A percentile compares a stretch with the other conserved stretches of the same genome.
Evolutionary conservation across 2,113 vertebrate genomes (phyloP).

Genomic region (Ellobius talpinus): DNA sequence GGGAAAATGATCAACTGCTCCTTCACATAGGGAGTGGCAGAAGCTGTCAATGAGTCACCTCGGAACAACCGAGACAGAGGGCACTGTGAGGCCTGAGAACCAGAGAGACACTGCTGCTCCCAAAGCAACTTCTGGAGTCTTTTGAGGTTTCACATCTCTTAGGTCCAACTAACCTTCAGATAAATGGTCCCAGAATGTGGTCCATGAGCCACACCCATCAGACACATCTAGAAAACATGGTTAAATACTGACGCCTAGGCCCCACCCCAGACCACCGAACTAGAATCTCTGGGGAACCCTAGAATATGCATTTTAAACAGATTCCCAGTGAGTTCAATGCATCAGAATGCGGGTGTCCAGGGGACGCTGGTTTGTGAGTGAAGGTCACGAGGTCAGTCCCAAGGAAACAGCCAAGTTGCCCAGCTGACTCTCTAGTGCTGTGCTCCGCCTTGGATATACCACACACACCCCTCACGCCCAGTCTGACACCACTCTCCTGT

Average conservation of each 20-base stretch:
- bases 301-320: neutral
- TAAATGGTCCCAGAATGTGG: neutral
- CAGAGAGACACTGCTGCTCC: neutral
- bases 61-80: neutral
- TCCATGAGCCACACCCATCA: neutral
- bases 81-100: neutral
- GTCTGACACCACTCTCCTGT: neutral
- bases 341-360: neutral
- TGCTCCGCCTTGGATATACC: neutral
- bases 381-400: neutral
- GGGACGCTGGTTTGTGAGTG: neutral
- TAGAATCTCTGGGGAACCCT: neutral
- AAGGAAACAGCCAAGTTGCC: neutral
- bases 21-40: neutral
- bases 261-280: neutral
- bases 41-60: constrained; percentile 60
- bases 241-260: neutral
- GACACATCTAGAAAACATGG: neutral
- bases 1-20: constrained; percentile 55
- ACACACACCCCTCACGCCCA: neutral
- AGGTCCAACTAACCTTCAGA: neutral
- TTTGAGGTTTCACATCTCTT: neutral
- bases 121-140: neutral
- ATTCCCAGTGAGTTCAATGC: neutral
- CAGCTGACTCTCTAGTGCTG: too few species aligned